Evolutionary conservation across 2,888 invertebrate genomes (phyloP).

Genomic region (Acanthococcus lagerstroemiae): DNA sequence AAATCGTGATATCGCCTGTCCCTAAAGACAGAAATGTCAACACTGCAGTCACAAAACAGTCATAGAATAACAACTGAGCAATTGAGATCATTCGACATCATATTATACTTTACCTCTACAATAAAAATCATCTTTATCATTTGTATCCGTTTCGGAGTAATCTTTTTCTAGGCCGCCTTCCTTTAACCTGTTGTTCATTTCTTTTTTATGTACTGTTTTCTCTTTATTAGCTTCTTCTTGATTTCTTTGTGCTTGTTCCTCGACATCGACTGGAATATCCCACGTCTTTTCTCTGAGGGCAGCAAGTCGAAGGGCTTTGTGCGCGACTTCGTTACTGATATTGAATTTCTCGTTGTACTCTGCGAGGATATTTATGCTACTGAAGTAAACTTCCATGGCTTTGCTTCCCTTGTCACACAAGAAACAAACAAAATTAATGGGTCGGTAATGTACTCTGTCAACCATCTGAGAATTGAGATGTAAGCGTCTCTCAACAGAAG

Average conservation of each 20-base stretch:
- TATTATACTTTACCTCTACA: conserved; percentile 1
- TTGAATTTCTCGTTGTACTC: conserved; percentile 22
- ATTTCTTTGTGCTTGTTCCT: conserved; percentile 20
- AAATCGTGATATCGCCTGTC: conserved; percentile 15
- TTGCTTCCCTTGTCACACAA: conserved; percentile 5
- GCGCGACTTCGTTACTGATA: conserved; percentile 24
- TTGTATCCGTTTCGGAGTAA: conserved; percentile 18
- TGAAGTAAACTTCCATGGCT: conserved; percentile 22
- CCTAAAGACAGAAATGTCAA: neutral
- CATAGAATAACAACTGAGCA: no score
- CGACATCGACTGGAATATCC: conserved; percentile 25
- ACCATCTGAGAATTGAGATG: no score
- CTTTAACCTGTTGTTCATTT: conserved; percentile 5
- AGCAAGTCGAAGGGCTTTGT: conserved; percentile 21
- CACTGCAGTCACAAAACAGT: no score
- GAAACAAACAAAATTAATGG: neutral
- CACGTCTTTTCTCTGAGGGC: conserved; percentile 19
- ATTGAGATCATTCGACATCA: neutral
- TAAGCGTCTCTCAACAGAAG: no score
- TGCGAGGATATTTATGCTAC: conserved; percentile 18
- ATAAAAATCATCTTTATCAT: conserved; percentile 20
- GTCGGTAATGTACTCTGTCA: no score
- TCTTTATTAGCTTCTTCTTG: conserved; percentile 25
- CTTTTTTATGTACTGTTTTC: conserved; percentile 15
- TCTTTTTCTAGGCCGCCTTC: conserved; percentile 12